Conservation (phyloP, 2,113 vertebrate species). For the Muntiacus muntjak region DNA sequence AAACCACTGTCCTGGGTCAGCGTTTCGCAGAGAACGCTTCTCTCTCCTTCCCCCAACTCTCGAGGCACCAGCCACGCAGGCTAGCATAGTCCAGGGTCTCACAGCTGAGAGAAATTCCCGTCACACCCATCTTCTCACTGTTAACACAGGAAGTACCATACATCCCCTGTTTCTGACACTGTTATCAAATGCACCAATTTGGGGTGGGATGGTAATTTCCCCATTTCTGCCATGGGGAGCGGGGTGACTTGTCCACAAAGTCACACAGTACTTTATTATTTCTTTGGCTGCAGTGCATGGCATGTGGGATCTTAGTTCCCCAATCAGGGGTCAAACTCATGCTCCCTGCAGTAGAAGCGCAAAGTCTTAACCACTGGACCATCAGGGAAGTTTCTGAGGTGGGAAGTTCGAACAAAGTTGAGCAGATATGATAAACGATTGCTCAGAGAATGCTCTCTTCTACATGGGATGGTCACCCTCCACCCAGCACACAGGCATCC, state of each 20-base stretch:
- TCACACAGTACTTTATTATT: not conserved
- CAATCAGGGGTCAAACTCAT: not conserved
- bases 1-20: not conserved
- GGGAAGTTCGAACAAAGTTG: not conserved
- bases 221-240: not conserved
- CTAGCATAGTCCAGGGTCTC: not conserved
- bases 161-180: not conserved
- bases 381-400: not conserved
- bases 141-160: not conserved
- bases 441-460: not conserved
- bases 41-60: too few relatives aligned
- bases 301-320: not conserved
- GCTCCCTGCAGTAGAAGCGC: not conserved
- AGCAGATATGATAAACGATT: not conserved
- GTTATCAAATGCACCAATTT: not conserved
- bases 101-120: not conserved
- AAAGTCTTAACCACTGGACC: not conserved
- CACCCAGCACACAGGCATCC: not conserved
- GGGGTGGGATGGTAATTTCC: not conserved
- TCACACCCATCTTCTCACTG: not conserved
- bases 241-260: not conserved
- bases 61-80: rapidly evolving
- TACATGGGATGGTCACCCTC: not conserved
- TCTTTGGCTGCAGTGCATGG: not conserved
- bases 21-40: not conserved